Percentiles rank a stretch among this genome's conserved stretches.
These are phyloP conservation scores for Apodemia zela DNA, from an alignment of 2,888 invertebrate genomes.

Conservation along the genomic window DNA sequence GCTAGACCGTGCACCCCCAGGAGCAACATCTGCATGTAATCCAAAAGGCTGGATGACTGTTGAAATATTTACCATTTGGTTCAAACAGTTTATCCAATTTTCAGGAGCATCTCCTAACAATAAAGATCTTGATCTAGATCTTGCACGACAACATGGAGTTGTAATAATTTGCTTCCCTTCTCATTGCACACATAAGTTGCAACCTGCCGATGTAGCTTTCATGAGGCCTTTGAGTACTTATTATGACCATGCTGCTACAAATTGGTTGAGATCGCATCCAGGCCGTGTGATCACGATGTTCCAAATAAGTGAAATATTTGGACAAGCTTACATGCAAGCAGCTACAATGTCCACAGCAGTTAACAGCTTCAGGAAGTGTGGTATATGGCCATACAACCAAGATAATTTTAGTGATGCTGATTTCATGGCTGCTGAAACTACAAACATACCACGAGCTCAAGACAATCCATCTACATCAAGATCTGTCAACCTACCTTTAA, in stretches of 20 bases:
- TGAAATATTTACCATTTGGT: conserved; percentile 36
- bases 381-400: conserved; percentile 17
- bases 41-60: conserved; percentile 37
- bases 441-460: conserved; percentile 26
- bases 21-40: conserved; percentile 34
- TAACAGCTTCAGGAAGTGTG: conserved; percentile 7
- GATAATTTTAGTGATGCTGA: conserved; percentile 32
- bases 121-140: conserved; percentile 21
- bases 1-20: conserved; percentile 35
- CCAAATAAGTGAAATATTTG: conserved; percentile 37
- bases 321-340: conserved; percentile 32
- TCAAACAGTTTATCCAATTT: conserved; percentile 15
- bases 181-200: conserved; percentile 25
- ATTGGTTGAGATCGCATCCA: conserved; percentile 34
- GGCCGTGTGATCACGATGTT: conserved; percentile 32
- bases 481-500: conserved; percentile 6
- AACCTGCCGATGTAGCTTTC: conserved; percentile 12
- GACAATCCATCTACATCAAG: conserved; percentile 9
- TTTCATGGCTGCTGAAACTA: conserved; percentile 33
- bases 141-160: conserved; percentile 24
- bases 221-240: conserved; percentile 24
- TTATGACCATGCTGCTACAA: conserved; percentile 20
- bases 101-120: conserved; percentile 25
- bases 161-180: conserved; percentile 27
- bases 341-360: conserved; percentile 35